Base-by-base conservation (phyloP, 2,797 vertebrate genomes). In the Champsocephalus esox region DNA sequence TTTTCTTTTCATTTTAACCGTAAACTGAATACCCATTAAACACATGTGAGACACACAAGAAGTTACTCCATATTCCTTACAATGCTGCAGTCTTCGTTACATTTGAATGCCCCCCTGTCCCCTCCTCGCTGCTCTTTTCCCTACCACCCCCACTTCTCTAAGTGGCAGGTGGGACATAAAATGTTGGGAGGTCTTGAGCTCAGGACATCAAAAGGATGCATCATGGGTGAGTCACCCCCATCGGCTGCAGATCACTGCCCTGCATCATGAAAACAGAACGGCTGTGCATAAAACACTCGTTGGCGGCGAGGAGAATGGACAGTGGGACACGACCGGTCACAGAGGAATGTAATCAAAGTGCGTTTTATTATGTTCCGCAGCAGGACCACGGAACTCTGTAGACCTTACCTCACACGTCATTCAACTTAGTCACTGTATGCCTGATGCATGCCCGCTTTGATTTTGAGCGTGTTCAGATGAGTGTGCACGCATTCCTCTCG, bases 121-220 rank as follows among this genome's bases (percentile, higher is more conserved):
- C 21, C 62, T 34, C 16, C 38, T 43, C 63, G 34, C 21, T 17
- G 8, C 58, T 52, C 59, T 54, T 3, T 34, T 49, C 73, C 32
- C 72, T 70, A 45, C 68, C 79, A 32, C 73, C 75, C 76, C 77
- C 71, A 75, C 80, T 77, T 80, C 66, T 77, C 82, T 79, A 84
- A 86, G 77, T 82, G 84, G 86, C 92, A 92, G 88, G 88, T 92
- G 88, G 87, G 85, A 90, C 85, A 85, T 89, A 84, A 92, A 91
- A 89, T 85, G 86, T 81, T 84, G 88, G 85, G 89, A 85, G 82
- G 89, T 89, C 90, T 78, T 0, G 12, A 66, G 75, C 75, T 64
- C 64, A 57, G 88, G 72, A 91, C 88, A 90, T 92, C 87, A 90
- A 91, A 89, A 70, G 77, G 83, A 91, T 89, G 85, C 76, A 88